phyloP scores from a whole-genome alignment of 2,888 invertebrate species.

The Halocaridina rubra region DNA sequence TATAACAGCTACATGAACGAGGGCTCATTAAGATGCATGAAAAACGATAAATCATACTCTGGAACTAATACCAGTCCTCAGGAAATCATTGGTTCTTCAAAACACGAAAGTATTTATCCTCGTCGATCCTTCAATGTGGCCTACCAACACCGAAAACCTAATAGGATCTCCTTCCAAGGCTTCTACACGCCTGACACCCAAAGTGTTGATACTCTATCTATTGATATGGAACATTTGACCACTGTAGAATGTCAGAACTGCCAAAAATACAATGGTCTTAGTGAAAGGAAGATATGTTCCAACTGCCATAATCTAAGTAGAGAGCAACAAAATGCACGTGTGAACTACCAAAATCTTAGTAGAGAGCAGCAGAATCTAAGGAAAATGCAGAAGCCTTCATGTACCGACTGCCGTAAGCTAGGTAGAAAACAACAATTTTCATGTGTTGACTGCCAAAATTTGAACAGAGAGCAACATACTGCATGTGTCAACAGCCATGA shows the following conservation, averaged over 20 bases:
- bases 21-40: background rate
- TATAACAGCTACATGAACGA: slow-evolving; percentile 32
- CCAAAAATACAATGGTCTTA: too few relatives aligned
- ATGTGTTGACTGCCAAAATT: slow-evolving; percentile 4
- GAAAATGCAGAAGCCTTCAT: too few relatives aligned
- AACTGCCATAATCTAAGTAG: too few relatives aligned
- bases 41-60: background rate
- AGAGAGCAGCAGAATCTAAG: too few relatives aligned
- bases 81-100: background rate
- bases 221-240: too few relatives aligned
- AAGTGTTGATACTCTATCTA: background rate
- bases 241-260: too few relatives aligned
- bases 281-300: too few relatives aligned
- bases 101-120: too few relatives aligned
- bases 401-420: background rate
- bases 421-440: background rate
- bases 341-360: too few relatives aligned
- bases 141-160: background rate
- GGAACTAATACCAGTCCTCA: background rate
- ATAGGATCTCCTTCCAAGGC: background rate
- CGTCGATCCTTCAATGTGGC: background rate
- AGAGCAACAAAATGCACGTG: too few relatives aligned
- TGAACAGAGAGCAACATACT: too few relatives aligned
- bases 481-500: too few relatives aligned
- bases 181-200: background rate